Evolutionary conservation across 2,113 vertebrate species (phyloP), one percentile per base, ranked within the genome.

Genomic region (Alosa alosa): DNA sequence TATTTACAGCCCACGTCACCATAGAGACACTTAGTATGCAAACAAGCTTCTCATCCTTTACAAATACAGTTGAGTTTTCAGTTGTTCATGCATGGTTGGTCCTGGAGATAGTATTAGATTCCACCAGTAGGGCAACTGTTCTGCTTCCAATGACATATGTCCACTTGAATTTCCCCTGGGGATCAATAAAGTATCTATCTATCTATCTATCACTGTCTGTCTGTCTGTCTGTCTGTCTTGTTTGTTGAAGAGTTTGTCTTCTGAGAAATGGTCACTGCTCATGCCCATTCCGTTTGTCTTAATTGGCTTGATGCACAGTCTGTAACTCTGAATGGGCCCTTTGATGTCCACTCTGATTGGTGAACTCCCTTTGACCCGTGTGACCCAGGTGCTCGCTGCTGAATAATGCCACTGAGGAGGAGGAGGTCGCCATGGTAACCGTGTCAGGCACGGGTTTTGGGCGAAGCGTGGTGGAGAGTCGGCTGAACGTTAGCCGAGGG

Each of bases 401-500:
- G 15, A 90, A 94, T 0, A 95, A 96, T 47, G 92, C 93, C 88
- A 95, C 93, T 10, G 93, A 93, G 91, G 95, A 96, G 86, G 91
- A 94, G 11, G 97, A 97, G 86, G 89, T 95, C 1, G 86, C 92
- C 84, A 90, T 93, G 83, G 92, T 96, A 52, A 97, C 96, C 9
- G 92, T 95, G 0, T 95, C 95, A 0, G 83, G 86, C 7, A 92
- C 92, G 0, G 92, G 93, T 0, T 99, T 97, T n/a, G 97, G 97
- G 0, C 94, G 95, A 49, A 93, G 96, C 1, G 91, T 96, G 87
- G 97, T 99, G 81, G 96, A 98, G 89, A 98, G 98, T 84, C 96
- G 96, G 45, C 90, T 99, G 55, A 97, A 98, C 0, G 93, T 96
- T 88, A 97, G 94, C 90, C 92, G 92, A 64, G 95, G 97, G 89